Base-by-base conservation (phyloP, 2,888 invertebrate species). In the Bombylius major region DNA sequence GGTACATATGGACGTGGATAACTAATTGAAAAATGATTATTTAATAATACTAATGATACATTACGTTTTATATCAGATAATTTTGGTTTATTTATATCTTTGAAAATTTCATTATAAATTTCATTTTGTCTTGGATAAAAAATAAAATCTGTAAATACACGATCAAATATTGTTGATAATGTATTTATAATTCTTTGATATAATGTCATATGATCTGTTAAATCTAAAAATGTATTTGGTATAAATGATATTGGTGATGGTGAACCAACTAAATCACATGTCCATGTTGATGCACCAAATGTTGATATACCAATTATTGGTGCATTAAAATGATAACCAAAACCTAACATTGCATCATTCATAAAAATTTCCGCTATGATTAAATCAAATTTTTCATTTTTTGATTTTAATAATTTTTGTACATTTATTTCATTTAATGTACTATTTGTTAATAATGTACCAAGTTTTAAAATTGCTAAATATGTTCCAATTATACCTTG, bases 301-400 rank as follows among this genome's bases (percentile, higher is more conserved):
- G 62, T 58, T 33, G 60, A 61, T 9, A 68, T 56, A 0, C 65
- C 58, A 34, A 70, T 60, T 12, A 66, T 46, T 6, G 67, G 65
- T 6, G 65, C 64, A 51, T 65, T 64, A 56, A 65, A 63, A 50
- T 66, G 61, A 42, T 65, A 63, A 5, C 65, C 65, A 11, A 68
- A 61, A 1, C 75, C 75, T 12, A 69, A 67, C 0, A 71, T 62
- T 0, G 74, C 72, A 56, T 76, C 75, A 44, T 66, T 68, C 0
- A 72, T 60, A 54, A 75, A 75, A 1, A 71, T 65, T 55, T 75
- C 75, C 49, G 64, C 60, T 12, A 76, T 66, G 5, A 76, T 68
- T 0, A 72, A 65, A 59, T 76, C 76, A 45, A 69, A 75, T 4
- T 66, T 67, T 49, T 67, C 65, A 50, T 75, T 69, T 69, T 0